phyloP scores from a whole-genome alignment of 2,888 invertebrate species.

The Flexamia atlantica region DNA sequence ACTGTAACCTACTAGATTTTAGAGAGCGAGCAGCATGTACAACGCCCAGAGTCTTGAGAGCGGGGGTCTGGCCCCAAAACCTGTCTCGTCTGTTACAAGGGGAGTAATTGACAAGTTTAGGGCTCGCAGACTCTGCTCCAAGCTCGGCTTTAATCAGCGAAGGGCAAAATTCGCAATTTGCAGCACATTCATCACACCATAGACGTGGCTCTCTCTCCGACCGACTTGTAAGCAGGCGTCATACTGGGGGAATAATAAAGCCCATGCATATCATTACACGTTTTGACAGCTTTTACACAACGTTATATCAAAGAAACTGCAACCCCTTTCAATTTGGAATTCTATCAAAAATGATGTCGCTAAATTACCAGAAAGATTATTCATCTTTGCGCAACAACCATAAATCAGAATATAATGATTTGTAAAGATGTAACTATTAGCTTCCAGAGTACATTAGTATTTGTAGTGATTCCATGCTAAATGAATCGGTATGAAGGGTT shows the following conservation, averaged over 20 bases:
- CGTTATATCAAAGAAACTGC: slow-evolving; percentile 21
- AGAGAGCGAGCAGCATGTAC: too few species aligned
- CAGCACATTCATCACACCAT: slow-evolving; percentile 56
- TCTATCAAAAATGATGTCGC: slow-evolving; percentile 16
- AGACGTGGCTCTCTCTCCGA: not conserved
- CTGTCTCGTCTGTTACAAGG: slow-evolving; percentile 41
- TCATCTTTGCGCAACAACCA: not conserved
- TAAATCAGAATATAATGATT: too few species aligned
- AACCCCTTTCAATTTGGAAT: slow-evolving; percentile 15
- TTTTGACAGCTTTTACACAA: slow-evolving; percentile 50
- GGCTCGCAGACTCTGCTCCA: slow-evolving; percentile 31
- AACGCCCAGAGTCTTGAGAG: not conserved
- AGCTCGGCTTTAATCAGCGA: slow-evolving; percentile 50
- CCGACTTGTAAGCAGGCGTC: slow-evolving; percentile 40
- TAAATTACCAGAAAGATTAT: slow-evolving; percentile 11
- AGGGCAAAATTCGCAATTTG: slow-evolving; percentile 57
- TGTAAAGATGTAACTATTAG: too few species aligned
- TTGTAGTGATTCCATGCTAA: too few species aligned
- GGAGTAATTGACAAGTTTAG: slow-evolving; percentile 58
- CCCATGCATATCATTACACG: slow-evolving; percentile 43
- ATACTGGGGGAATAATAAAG: slow-evolving; percentile 43
- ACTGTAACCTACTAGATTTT: too few species aligned
- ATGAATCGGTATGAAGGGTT: too few species aligned
- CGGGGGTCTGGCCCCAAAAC: slow-evolving; percentile 31
- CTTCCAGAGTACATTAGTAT: too few species aligned